Conservation (phyloP, 2,888 invertebrate species). For the Ectobius pallidus region DNA sequence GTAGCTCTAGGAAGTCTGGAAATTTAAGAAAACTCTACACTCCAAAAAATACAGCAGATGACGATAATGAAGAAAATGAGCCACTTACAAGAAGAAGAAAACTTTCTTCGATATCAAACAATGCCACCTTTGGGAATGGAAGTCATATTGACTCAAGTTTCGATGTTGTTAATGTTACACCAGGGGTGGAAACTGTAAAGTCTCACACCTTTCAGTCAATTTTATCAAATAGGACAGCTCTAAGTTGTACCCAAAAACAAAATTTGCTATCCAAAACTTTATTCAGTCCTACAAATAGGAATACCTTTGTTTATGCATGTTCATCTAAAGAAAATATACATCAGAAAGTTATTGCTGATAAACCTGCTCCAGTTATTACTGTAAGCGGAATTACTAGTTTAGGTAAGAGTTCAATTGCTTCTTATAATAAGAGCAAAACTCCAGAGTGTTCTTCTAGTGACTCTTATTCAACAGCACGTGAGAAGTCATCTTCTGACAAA, state of each 20-base stretch:
- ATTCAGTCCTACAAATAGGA: no score
- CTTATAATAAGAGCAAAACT: background rate
- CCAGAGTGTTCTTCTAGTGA: background rate
- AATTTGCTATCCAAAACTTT: no score
- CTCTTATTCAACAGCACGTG: no score
- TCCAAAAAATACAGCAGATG: background rate
- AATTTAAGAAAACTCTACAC: background rate
- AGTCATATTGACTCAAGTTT: slow-evolving; percentile 2
- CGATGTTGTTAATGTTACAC: slow-evolving; percentile 12
- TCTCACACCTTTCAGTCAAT: background rate
- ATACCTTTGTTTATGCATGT: no score
- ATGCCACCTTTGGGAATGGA: background rate
- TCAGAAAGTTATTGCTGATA: no score
- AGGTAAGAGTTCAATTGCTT: background rate
- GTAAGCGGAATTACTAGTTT: no score
- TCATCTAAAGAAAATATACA: no score
- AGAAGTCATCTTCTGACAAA: no score
- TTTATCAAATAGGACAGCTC: no score
- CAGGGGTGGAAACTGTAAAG: background rate
- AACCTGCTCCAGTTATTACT: no score
- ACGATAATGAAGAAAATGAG: background rate
- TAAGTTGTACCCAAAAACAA: no score
- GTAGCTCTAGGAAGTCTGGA: slow-evolving; percentile 7
- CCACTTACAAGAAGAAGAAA: background rate
- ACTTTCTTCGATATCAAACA: background rate